Conservation (phyloP, 1,140 invertebrate species). For the Pogonus chalceus region DNA sequence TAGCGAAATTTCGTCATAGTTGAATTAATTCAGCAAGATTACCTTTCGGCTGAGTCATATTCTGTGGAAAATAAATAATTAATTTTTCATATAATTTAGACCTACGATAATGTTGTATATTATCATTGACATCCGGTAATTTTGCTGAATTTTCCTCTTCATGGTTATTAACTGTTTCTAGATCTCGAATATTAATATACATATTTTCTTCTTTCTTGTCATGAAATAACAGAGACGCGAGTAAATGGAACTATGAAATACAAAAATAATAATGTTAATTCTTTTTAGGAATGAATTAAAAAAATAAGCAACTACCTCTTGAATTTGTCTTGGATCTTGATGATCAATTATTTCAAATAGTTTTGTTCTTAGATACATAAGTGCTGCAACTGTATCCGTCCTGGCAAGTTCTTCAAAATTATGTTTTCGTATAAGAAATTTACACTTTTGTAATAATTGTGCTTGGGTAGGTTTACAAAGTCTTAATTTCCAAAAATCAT, state of each 20-base stretch:
- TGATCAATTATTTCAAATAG: slow-evolving; percentile 70
- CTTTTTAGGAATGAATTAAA: too few relatives aligned
- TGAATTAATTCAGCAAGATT: neutral
- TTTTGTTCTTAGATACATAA: slow-evolving; percentile 66
- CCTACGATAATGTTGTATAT: neutral
- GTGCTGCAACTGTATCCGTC: slow-evolving; percentile 52
- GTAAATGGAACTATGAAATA: slow-evolving; percentile 1
- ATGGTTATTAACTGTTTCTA: neutral
- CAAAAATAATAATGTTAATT: slow-evolving; percentile 19
- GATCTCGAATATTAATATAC: too few relatives aligned
- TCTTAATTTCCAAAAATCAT: slow-evolving; percentile 80
- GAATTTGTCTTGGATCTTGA: slow-evolving; percentile 55
- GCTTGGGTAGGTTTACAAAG: slow-evolving; percentile 53
- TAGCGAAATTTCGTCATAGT: too few relatives aligned
- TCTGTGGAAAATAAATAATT: slow-evolving; percentile 3
- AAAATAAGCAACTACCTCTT: slow-evolving; percentile 34
- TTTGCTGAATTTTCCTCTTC: neutral
- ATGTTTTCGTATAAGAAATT: slow-evolving; percentile 56
- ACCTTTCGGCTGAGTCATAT: neutral
- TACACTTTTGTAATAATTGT: slow-evolving; percentile 40
- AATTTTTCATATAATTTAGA: slow-evolving; percentile 8
- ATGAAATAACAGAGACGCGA: neutral
- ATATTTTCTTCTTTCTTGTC: neutral
- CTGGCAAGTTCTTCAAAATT: slow-evolving; percentile 66
- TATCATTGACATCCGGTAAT: neutral